These are phyloP conservation scores for Melanostoma scalare DNA, from an alignment of 2,888 invertebrate species.

Conservation along the genomic window DNA sequence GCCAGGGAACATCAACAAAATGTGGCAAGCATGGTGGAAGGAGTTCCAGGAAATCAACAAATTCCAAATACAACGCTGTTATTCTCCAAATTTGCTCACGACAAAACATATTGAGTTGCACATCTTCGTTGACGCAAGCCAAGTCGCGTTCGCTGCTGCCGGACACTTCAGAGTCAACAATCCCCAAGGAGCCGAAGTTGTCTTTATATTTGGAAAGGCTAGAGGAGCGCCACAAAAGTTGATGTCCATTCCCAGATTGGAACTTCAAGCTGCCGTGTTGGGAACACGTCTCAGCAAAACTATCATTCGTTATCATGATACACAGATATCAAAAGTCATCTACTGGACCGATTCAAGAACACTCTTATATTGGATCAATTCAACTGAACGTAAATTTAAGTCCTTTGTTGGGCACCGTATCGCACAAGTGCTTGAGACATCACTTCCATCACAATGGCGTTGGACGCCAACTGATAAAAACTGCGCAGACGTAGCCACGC, in stretches of 20 bases:
- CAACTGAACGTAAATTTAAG: background rate
- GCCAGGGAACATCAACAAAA: constrained; percentile 26
- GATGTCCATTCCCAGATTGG: constrained; percentile 27
- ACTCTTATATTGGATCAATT: background rate
- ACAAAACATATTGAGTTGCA: constrained; percentile 19
- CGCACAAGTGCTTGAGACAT: background rate
- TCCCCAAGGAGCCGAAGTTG: constrained; percentile 5
- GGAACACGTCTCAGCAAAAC: background rate
- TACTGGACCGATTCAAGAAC: constrained; percentile 5
- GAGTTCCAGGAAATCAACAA: constrained; percentile 34
- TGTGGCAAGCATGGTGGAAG: constrained; percentile 43
- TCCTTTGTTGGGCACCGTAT: constrained; percentile 2
- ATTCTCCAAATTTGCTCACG: constrained; percentile 3
- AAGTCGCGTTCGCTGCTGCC: constrained; percentile 42
- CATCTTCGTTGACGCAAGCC: constrained; percentile 48
- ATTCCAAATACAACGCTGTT: constrained; percentile 24
- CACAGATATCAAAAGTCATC: background rate
- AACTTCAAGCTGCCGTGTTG: constrained; percentile 4
- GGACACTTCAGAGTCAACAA: constrained; percentile 17
- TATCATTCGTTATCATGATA: background rate
- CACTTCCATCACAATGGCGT: background rate
- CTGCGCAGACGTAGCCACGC: background rate
- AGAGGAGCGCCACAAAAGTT: constrained; percentile 23
- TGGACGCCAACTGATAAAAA: background rate
- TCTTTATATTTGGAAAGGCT: constrained; percentile 39